Conservation (phyloP, 2,113 vertebrate genomes). For the Chiloscyllium plagiosum region DNA sequence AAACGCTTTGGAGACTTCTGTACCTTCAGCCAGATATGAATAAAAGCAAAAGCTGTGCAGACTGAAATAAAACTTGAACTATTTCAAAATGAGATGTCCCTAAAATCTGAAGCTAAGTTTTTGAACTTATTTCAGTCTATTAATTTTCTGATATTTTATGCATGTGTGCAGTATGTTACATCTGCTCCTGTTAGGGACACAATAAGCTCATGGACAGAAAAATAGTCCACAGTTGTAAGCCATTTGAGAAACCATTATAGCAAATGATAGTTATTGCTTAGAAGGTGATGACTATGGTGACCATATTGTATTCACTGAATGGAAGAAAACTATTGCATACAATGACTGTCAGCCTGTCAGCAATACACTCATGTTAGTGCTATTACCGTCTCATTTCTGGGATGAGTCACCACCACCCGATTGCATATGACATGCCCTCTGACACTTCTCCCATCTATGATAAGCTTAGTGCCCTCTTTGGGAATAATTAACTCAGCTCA, state of each 20-base stretch:
- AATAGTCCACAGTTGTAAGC: background rate
- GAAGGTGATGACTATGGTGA: background rate
- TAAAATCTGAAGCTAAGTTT: background rate
- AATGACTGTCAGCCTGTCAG: background rate
- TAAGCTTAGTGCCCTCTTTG: background rate
- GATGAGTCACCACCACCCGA: background rate
- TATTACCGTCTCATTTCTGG: background rate
- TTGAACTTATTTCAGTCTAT: background rate
- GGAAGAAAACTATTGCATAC: background rate
- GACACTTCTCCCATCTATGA: conserved; percentile 13
- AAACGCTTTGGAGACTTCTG: background rate
- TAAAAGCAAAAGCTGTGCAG: background rate
- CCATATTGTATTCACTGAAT: background rate
- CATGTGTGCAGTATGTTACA: background rate
- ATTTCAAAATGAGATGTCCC: background rate
- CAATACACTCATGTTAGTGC: background rate
- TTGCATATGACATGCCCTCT: background rate
- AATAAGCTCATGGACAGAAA: background rate
- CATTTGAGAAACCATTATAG: background rate
- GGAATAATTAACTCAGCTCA: conserved; percentile 6
- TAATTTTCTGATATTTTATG: background rate
- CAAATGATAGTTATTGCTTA: background rate
- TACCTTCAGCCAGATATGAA: background rate
- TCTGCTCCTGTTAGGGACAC: background rate
- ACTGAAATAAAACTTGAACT: background rate